Base-by-base conservation (phyloP, 2,888 invertebrate genomes). In the Lepidonotus clava region DNA sequence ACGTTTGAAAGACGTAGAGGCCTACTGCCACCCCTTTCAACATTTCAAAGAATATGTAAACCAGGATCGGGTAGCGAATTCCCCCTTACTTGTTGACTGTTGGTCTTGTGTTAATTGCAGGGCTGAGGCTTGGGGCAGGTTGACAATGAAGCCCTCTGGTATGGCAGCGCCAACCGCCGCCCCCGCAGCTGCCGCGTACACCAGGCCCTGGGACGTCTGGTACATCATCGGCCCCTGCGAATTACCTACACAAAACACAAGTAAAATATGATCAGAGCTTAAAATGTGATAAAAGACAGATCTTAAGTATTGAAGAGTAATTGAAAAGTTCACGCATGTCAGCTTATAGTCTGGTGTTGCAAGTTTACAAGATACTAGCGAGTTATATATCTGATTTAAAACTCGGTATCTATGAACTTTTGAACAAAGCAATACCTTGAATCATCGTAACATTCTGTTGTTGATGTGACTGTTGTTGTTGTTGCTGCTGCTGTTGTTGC, bases 201-300 rank as follows among this genome's bases (percentile, higher is more conserved):
- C 93, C 38, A 94, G 91, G 1, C 94, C 94, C 89, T 94, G 94
- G 8, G 94, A 92, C 0, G 94, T 94, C 86, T 94, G 94, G 88
- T 94, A 94, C 93, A 94, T 93, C 61, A 94, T 92, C 21, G 94
- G 91, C 71, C 88, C 89, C 61, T 88, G 87, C 34, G 87, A 28
- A 14, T 34, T 36, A 21, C 18, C 80, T 51, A 88, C 66, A 32
- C 18, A 21, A n/a, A 40, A 18, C n/a, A n/a, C n/a, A n/a, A n/a
- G 14, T 21, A 51, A 51, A n/a, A n/a, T n/a, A n/a, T n/a, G n/a
- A n/a, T n/a, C n/a, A n/a, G n/a, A n/a, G n/a, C n/a, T n/a, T n/a
- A n/a, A n/a, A n/a, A n/a, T n/a, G n/a, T n/a, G n/a, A n/a, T n/a
- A n/a, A n/a, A n/a, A n/a, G n/a, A n/a, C n/a, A n/a, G n/a, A n/a